Base-by-base conservation (phyloP, 1,140 invertebrate species). In the Subanguina moxae region DNA sequence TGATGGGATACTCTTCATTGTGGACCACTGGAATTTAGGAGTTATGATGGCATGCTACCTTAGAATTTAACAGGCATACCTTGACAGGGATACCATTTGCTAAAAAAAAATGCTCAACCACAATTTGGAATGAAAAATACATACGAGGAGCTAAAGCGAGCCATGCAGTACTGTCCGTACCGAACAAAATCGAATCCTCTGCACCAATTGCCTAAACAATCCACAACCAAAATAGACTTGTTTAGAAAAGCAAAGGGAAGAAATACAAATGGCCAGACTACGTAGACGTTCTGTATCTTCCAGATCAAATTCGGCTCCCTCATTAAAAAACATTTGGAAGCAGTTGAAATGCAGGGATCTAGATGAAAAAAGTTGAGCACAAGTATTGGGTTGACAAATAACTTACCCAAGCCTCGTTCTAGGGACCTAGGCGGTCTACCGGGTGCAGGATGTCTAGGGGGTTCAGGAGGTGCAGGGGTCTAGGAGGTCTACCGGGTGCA, bases 161-260 rank as follows among this genome's bases (percentile, higher is more conserved):
- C 69, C 69, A 71, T 71, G 42, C 58, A 64, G 32, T 63, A 73
- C 30, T 71, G 58, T 19, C 52, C 52, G 25, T 71, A 71, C 21
- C 67, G 67, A 32, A 71, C 70, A 72, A 72, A 71, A 25, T 71
- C 69, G 42, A 73, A 71, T 45, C 30, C 58, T 38, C 57, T 48
- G 70, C 69, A 71, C 69, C 69, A 71, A 62, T 71, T 64, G 30
- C 69, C 73, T 64, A n/a, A n/a, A n/a, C n/a, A n/a, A n/a, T n/a
- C n/a, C n/a, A n/a, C 45, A 21, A 21, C 45, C 45, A 21, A 46
- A n/a, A n/a, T n/a, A n/a, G n/a, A n/a, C n/a, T n/a, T n/a, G n/a
- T n/a, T 38, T 38, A 38, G 11, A 38, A 38, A 38, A 3, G 32
- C 32, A 38, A 38, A 38, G 32, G 3, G 11, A 38, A 38, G 11